Evolutionary conservation across 2,113 vertebrate genomes (phyloP).

Genomic region (Elephas maximus): DNA sequence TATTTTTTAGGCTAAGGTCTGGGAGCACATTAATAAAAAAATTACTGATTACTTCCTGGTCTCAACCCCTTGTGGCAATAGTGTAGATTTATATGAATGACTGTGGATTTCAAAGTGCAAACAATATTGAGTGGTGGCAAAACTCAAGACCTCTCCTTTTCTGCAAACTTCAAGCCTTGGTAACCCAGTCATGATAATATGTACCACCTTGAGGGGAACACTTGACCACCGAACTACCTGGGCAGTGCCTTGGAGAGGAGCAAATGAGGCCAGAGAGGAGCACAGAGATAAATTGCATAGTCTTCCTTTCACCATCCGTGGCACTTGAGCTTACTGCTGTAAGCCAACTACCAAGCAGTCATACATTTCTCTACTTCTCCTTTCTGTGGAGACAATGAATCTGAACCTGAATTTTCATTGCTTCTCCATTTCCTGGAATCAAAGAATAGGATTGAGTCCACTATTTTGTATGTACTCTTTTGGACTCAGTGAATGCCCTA

Average conservation of each 20-base stretch:
- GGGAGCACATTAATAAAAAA: background rate
- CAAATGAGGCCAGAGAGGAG: background rate
- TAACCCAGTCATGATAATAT: background rate
- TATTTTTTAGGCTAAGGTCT: background rate
- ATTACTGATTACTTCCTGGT: background rate
- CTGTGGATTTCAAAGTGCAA: background rate
- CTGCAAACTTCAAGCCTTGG: background rate
- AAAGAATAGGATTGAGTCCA: background rate
- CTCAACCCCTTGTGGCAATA: background rate
- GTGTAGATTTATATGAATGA: background rate
- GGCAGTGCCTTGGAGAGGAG: background rate
- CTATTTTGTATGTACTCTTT: background rate
- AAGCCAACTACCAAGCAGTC: too few species aligned
- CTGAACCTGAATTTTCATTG: background rate
- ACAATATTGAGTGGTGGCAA: background rate
- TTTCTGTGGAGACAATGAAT: background rate
- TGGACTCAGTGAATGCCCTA: background rate
- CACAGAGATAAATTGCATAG: accelerated
- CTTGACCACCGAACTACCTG: background rate
- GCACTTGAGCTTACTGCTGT: background rate
- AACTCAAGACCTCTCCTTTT: background rate
- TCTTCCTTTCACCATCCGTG: background rate
- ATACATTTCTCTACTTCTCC: background rate
- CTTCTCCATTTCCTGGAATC: background rate
- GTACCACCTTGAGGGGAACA: background rate